Conservation (phyloP, 2,888 invertebrate genomes). For the Drosophila parthenogenetica region DNA sequence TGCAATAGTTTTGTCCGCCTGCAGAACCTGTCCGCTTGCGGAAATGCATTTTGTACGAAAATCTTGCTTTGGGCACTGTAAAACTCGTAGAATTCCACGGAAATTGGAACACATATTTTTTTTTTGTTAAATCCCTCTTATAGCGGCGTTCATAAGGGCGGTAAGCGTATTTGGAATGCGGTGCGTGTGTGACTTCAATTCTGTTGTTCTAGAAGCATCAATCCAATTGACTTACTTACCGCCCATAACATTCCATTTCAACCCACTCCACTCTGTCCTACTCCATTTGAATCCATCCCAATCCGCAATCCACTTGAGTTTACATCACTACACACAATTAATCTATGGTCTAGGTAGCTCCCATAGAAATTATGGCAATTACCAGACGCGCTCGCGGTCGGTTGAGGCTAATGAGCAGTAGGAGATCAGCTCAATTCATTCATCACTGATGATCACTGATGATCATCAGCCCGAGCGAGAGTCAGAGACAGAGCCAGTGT, state of each 20-base stretch:
- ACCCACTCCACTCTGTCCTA: neutral
- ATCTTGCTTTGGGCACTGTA: too few relatives aligned
- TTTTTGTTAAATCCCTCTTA: too few relatives aligned
- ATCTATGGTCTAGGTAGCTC: conserved; percentile 63
- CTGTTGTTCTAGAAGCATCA: conserved; percentile 35
- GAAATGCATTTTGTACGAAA: too few relatives aligned
- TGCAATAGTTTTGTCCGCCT: too few relatives aligned
- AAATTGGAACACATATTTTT: too few relatives aligned
- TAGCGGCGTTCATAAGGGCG: too few relatives aligned
- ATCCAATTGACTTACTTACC: conserved; percentile 34
- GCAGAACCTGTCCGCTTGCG: too few relatives aligned
- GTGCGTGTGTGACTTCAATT: neutral
- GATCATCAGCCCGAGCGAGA: conserved; percentile 51
- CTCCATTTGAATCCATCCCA: conserved; percentile 7
- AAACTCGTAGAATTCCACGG: too few relatives aligned
- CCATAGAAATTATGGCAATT: conserved; percentile 73
- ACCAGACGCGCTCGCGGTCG: conserved; percentile 68
- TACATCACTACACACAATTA: conserved; percentile 61
- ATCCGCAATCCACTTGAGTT: conserved; percentile 31
- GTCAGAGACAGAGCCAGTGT: conserved; percentile 15
- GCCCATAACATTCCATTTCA: neutral
- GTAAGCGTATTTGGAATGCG: conserved; percentile 35
- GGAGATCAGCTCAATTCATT: conserved; percentile 73
- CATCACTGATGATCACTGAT: conserved; percentile 69
- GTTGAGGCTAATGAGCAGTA: conserved; percentile 58